phyloP scores from a whole-genome alignment of 2,113 vertebrate species.

The Parus major region DNA sequence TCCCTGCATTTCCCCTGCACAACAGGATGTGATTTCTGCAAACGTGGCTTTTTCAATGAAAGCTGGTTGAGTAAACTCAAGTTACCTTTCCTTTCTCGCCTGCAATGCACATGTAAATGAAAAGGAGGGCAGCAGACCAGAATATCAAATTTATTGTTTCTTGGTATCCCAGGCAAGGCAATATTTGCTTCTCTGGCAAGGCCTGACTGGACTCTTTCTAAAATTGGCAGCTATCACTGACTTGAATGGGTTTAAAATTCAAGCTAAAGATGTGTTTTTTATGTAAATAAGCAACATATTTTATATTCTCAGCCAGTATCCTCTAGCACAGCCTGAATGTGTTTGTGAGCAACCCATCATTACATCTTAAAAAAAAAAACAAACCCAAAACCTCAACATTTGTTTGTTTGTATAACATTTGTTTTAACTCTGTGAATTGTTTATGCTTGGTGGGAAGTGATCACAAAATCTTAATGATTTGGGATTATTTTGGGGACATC shows the following conservation, averaged over 20 bases:
- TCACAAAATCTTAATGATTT: neutral
- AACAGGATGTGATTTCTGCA: neutral
- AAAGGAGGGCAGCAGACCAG: neutral
- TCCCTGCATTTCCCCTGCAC: neutral
- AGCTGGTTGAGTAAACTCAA: neutral
- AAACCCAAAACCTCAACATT: neutral
- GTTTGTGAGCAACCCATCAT: slow-evolving; percentile 49
- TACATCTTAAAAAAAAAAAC: slow-evolving; percentile 16
- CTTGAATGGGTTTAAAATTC: slow-evolving; percentile 38
- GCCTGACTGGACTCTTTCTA: slow-evolving; percentile 2
- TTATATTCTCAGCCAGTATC: slow-evolving; percentile 10
- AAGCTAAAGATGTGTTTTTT: slow-evolving; percentile 25
- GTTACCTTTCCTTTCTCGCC: neutral
- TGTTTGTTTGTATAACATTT: slow-evolving; percentile 53
- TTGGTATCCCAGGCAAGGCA: neutral
- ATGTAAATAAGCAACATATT: slow-evolving; percentile 32
- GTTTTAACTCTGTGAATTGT: slow-evolving; percentile 42
- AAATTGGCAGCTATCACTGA: slow-evolving; percentile 18
- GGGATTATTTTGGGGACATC: neutral
- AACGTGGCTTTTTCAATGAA: neutral
- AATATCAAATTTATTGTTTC: neutral
- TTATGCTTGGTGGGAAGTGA: slow-evolving; percentile 11
- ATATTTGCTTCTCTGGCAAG: neutral
- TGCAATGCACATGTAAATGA: neutral
- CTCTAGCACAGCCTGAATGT: slow-evolving; percentile 20